Percentiles rank a stretch among this genome's conserved stretches.
phyloP scores from a whole-genome alignment of 2,797 vertebrate species.

The Lophius americanus region DNA sequence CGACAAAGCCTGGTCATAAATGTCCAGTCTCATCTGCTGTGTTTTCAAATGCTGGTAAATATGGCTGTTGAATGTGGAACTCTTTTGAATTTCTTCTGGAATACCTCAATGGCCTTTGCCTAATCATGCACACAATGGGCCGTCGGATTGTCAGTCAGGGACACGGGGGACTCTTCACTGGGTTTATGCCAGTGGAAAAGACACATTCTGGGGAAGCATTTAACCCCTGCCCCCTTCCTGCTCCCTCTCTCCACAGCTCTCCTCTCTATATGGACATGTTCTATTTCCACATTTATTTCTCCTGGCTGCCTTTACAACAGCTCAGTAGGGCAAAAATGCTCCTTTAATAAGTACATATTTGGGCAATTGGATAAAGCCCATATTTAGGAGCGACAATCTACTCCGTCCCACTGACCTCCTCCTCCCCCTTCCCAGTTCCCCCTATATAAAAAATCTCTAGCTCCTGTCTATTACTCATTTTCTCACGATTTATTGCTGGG shows the following conservation, averaged over 20 bases:
- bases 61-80: constrained; percentile 22
- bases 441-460: constrained; percentile 25
- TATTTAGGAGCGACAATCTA: constrained; percentile 53
- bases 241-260: constrained; percentile 53
- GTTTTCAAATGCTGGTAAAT: constrained; percentile 50
- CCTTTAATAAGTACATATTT: constrained; percentile 84
- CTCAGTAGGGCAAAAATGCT: constrained; percentile 70
- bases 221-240: constrained; percentile 74
- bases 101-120: constrained; percentile 31
- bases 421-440: constrained; percentile 11
- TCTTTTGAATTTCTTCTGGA: constrained; percentile 30
- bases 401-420: constrained; percentile 9
- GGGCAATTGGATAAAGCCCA: constrained; percentile 77
- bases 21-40: constrained; percentile 14
- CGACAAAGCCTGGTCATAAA: constrained; percentile 9
- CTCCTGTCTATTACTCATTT: constrained; percentile 32
- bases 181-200: constrained; percentile 59
- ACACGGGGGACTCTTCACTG: constrained; percentile 47
- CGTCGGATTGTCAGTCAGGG: constrained; percentile 51
- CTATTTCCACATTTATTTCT: constrained; percentile 79
- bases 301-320: constrained; percentile 74
- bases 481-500: background rate
- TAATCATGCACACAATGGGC: constrained; percentile 33
- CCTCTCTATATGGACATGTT: constrained; percentile 86
- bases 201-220: constrained; percentile 73